Conservation (phyloP, 2,797 vertebrate genomes). For the Galago senegalensis region DNA sequence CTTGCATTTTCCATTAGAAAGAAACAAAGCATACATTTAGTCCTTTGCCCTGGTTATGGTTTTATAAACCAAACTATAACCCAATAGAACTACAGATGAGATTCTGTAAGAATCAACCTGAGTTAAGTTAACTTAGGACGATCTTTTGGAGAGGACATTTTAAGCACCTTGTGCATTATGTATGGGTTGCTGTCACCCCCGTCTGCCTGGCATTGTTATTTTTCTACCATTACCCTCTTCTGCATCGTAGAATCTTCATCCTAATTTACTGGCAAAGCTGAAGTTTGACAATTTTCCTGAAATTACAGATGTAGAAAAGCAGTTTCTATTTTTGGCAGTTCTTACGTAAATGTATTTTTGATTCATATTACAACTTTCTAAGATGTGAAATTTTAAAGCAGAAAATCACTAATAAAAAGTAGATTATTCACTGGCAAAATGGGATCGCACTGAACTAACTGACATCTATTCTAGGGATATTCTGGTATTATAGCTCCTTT, state of each 20-base stretch:
- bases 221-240: neutral
- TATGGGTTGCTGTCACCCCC: neutral
- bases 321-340: neutral
- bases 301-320: neutral
- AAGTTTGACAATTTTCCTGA: slow-evolving; percentile 14
- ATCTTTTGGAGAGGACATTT: neutral
- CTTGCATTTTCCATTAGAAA: slow-evolving; percentile 8
- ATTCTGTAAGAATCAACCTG: neutral
- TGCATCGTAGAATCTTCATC: neutral
- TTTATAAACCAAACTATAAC: neutral
- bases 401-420: slow-evolving; percentile 29
- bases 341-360: neutral
- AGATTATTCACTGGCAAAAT: slow-evolving; percentile 13
- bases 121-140: neutral
- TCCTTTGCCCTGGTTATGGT: neutral
- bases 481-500: neutral
- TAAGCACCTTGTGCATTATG: neutral
- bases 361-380: neutral
- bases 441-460: neutral
- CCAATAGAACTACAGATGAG: neutral
- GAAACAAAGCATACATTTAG: neutral
- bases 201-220: neutral
- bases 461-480: neutral
- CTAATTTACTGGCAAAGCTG: slow-evolving; percentile 45
- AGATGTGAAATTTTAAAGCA: slow-evolving; percentile 7